Percentiles rank a stretch among this genome's conserved stretches.
These are phyloP conservation scores for Neopelma chrysocephalum DNA, from an alignment of 2,797 vertebrate species.

Conservation along the genomic window DNA sequence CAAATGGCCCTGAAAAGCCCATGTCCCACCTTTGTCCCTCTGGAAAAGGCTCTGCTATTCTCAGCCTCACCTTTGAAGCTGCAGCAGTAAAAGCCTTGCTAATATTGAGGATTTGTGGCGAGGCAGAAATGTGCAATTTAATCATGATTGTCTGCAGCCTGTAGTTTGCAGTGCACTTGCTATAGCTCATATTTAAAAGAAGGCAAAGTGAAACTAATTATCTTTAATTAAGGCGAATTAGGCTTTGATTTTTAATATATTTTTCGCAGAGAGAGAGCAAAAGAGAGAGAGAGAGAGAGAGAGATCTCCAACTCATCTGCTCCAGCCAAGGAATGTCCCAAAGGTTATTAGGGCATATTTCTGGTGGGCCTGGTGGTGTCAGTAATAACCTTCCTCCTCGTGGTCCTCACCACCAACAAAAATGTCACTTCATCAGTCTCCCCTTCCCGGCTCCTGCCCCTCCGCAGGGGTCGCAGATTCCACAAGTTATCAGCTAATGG, in stretches of 20 bases:
- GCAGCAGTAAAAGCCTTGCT: background rate
- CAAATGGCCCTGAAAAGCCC: background rate
- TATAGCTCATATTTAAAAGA: slow-evolving; percentile 65
- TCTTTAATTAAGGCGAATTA: slow-evolving; percentile 78
- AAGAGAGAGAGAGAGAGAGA: background rate
- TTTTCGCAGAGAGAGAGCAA: slow-evolving; percentile 24
- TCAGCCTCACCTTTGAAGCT: background rate
- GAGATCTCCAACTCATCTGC: slow-evolving; percentile 44
- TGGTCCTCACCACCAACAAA: slow-evolving; percentile 63
- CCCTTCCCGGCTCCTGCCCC: slow-evolving; percentile 72
- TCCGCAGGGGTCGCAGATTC: slow-evolving; percentile 79
- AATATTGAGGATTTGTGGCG: background rate
- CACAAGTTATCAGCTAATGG: slow-evolving; percentile 93
- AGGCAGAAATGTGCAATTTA: slow-evolving; percentile 16
- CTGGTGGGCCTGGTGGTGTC: slow-evolving; percentile 61
- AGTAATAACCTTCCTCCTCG: slow-evolving; percentile 72
- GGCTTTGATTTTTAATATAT: slow-evolving; percentile 71
- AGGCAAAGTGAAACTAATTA: slow-evolving; percentile 77
- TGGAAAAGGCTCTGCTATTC: background rate
- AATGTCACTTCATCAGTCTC: slow-evolving; percentile 81
- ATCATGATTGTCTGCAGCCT: background rate
- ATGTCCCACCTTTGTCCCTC: background rate
- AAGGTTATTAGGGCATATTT: slow-evolving; percentile 75
- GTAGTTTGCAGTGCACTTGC: slow-evolving; percentile 33
- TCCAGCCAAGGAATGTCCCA: slow-evolving; percentile 62